phyloP scores from a whole-genome alignment of 2,888 invertebrate species.

The Amaurobius ferox region DNA sequence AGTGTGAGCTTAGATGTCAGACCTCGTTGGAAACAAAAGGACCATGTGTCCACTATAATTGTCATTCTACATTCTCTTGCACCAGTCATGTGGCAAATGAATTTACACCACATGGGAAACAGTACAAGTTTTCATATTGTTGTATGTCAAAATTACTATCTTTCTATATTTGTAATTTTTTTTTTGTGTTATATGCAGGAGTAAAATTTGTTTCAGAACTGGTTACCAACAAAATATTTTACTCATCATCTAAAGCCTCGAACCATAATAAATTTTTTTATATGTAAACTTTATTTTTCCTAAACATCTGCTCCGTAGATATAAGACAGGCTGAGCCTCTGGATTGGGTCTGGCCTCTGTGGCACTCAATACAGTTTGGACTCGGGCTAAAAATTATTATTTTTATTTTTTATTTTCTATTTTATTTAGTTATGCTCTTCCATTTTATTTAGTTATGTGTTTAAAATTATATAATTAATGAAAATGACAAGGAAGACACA shows the following conservation, averaged over 20 bases:
- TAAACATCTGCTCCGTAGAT: too few relatives aligned
- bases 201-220: too few relatives aligned
- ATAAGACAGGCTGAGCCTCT: too few relatives aligned
- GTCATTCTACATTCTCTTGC: conserved; percentile 40
- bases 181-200: not conserved
- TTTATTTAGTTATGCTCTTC: not conserved
- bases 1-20: conserved; percentile 55
- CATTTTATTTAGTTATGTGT: not conserved
- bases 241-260: too few relatives aligned
- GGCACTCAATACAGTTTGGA: too few relatives aligned
- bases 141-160: conserved; percentile 38
- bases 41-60: conserved; percentile 19
- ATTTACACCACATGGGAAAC: conserved; percentile 49
- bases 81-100: conserved; percentile 63
- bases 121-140: conserved; percentile 66
- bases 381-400: too few relatives aligned
- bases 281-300: too few relatives aligned
- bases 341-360: too few relatives aligned
- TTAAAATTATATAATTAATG: too few relatives aligned
- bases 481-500: too few relatives aligned
- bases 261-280: too few relatives aligned
- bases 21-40: conserved; percentile 49
- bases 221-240: too few relatives aligned
- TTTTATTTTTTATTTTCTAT: not conserved
- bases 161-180: not conserved